Conservation (phyloP, 2,888 invertebrate genomes). For the Agrochola lota region DNA sequence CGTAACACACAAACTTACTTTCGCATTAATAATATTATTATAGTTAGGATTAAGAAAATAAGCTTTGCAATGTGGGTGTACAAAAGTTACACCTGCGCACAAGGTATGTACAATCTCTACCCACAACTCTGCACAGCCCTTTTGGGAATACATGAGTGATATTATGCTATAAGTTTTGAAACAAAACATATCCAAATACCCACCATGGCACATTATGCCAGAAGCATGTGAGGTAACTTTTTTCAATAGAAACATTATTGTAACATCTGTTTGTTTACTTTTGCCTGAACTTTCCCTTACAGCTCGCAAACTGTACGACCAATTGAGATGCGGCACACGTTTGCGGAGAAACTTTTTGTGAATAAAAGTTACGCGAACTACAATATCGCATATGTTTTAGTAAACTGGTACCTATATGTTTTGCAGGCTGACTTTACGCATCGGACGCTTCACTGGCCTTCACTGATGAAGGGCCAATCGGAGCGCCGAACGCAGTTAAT, state of each 20-base stretch:
- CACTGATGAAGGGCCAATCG: too few relatives aligned
- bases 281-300: constrained; percentile 47
- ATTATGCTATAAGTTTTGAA: not conserved
- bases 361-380: constrained; percentile 37
- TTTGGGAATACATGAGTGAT: not conserved
- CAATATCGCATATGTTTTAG: not conserved
- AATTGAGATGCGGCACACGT: constrained; percentile 45
- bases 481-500: too few relatives aligned
- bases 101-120: too few relatives aligned
- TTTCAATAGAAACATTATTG: constrained; percentile 36
- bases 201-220: constrained; percentile 11
- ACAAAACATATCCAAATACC: constrained; percentile 4
- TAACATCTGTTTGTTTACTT: constrained; percentile 31
- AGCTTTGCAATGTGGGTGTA: not conserved
- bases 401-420: not conserved
- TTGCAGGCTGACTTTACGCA: not conserved
- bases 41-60: not conserved
- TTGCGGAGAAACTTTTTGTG: constrained; percentile 32
- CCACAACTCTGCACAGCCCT: not conserved
- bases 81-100: not conserved
- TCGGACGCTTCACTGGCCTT: too few relatives aligned
- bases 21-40: too few relatives aligned
- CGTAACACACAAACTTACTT: too few relatives aligned
- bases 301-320: not conserved
- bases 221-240: not conserved